These are phyloP conservation scores for Elmis aenea DNA, from an alignment of 2,888 invertebrate species.

Conservation along the genomic window DNA sequence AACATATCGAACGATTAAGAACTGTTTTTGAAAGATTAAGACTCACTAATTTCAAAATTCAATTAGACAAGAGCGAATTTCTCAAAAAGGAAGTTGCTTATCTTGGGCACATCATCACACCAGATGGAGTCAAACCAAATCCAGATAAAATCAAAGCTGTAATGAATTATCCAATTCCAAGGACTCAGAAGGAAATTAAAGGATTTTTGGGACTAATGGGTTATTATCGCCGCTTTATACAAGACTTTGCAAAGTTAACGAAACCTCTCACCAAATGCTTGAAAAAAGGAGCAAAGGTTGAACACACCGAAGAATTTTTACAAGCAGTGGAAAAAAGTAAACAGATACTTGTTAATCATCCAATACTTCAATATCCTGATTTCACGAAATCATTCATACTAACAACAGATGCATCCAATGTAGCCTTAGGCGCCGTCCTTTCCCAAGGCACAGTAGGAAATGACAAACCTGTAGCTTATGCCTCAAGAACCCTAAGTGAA, in stretches of 20 bases:
- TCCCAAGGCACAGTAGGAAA: constrained; percentile 15
- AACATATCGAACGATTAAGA: constrained; percentile 25
- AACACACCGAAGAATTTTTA: constrained; percentile 2
- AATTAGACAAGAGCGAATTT: constrained; percentile 4
- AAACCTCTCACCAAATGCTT: constrained; percentile 10
- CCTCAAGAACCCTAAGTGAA: constrained; percentile 18
- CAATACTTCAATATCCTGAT: constrained; percentile 8
- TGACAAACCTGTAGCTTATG: constrained; percentile 19
- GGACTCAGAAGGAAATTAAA: constrained; percentile 12
- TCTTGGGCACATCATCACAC: constrained; percentile 12
- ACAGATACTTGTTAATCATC: constrained; percentile 4
- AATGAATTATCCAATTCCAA: constrained; percentile 8
- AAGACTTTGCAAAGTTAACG: constrained; percentile 11
- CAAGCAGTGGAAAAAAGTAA: constrained; percentile 1
- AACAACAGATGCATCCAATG: constrained; percentile 12
- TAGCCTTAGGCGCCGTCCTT: constrained; percentile 14
- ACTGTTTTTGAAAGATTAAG: constrained; percentile 24
- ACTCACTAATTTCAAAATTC: constrained; percentile 9
- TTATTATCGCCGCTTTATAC: constrained; percentile 13
- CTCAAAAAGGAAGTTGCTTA: constrained; percentile 2
- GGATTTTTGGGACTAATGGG: constrained; percentile 10
- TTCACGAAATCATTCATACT: constrained; percentile 10
- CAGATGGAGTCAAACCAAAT: constrained; percentile 22
- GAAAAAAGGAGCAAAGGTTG: constrained; percentile 8
- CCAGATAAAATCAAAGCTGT: constrained; percentile 7